A percentile compares a stretch with the other conserved stretches of the same genome.
These are phyloP conservation scores for Odontesthes bonariensis DNA, from an alignment of 2,113 vertebrate species.

Conservation along the genomic window DNA sequence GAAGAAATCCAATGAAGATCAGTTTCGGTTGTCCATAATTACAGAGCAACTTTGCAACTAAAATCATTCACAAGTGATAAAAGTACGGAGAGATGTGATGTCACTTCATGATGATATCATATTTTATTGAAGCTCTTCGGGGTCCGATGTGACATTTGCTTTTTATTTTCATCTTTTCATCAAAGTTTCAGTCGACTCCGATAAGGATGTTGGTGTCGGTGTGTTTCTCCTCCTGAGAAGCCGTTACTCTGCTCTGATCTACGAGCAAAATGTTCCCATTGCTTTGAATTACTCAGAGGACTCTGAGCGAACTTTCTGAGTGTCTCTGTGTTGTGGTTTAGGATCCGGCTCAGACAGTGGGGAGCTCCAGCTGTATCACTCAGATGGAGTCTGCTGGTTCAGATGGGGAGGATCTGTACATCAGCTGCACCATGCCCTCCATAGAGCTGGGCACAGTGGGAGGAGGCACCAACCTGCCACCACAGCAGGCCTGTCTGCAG, in stretches of 20 bases:
- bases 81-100: too few relatives aligned
- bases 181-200: not conserved
- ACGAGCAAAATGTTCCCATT: not conserved
- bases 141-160: too few relatives aligned
- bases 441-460: slow-evolving; percentile 98
- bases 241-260: not conserved
- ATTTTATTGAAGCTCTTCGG: too few relatives aligned
- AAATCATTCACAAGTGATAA: too few relatives aligned
- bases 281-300: not conserved
- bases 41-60: too few relatives aligned
- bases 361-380: slow-evolving; percentile 97
- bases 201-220: not conserved
- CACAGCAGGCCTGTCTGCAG: slow-evolving; percentile 96
- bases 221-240: too few relatives aligned
- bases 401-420: slow-evolving; percentile 90
- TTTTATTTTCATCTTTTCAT: too few relatives aligned
- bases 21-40: too few relatives aligned
- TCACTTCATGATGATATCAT: too few relatives aligned
- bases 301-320: too few relatives aligned
- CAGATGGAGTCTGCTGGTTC: slow-evolving; percentile 91
- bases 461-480: slow-evolving; percentile 92
- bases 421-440: slow-evolving; percentile 98
- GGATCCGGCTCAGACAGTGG: slow-evolving; percentile 96
- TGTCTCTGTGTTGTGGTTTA: slow-evolving; percentile 55
- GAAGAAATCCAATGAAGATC: too few relatives aligned